Conservation (phyloP, 2,888 invertebrate species). For the Ophion costatus region DNA sequence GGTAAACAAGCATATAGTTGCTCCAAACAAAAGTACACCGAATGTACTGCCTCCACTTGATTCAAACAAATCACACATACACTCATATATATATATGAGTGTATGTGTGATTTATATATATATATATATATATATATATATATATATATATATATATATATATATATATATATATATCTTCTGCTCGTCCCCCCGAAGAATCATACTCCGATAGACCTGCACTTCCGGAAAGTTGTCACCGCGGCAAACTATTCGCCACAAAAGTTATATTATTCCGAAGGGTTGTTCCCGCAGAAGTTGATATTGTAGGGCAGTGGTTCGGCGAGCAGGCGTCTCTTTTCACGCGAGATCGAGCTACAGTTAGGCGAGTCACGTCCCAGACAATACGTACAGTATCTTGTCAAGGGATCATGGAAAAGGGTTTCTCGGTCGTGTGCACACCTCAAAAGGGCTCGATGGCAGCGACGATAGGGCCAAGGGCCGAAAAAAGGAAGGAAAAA, state of each 20-base stretch:
- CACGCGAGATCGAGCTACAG: neutral
- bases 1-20: no score
- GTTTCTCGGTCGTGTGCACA: no score
- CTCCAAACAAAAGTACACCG: no score
- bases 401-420: neutral
- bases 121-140: no score
- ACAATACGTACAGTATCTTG: neutral
- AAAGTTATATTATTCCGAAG: slow-evolving; percentile 21
- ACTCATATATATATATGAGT: no score
- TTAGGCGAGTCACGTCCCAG: neutral
- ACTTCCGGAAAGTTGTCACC: slow-evolving; percentile 25
- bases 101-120: no score
- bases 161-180: no score
- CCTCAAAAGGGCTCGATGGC: no score
- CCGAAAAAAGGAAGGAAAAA: neutral
- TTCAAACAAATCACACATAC: no score
- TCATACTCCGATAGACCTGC: slow-evolving; percentile 3
- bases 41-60: no score
- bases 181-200: neutral
- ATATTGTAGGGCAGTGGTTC: slow-evolving; percentile 13
- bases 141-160: no score
- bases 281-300: slow-evolving; percentile 16
- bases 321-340: neutral
- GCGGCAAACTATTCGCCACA: slow-evolving; percentile 11
- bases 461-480: neutral